Conservation (phyloP, 2,888 invertebrate species). For the Chloroclystis v-ata region DNA sequence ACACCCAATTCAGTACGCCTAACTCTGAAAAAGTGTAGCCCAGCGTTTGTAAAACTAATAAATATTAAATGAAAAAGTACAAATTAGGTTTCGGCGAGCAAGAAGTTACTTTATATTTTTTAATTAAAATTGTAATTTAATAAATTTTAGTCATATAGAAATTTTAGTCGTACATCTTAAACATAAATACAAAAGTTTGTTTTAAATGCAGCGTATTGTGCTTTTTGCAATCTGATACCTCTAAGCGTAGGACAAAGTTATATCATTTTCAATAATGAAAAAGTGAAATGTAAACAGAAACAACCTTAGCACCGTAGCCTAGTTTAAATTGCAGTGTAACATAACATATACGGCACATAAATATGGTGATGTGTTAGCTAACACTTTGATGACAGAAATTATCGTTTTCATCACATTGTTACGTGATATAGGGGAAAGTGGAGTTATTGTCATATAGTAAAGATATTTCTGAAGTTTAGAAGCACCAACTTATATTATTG, state of each 20-base stretch:
- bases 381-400: conserved; percentile 34
- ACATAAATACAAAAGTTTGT: too few relatives aligned
- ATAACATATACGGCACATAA: conserved; percentile 1
- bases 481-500: too few relatives aligned
- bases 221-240: too few relatives aligned
- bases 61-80: too few relatives aligned
- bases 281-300: conserved; percentile 39
- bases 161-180: too few relatives aligned
- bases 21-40: background rate
- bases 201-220: too few relatives aligned
- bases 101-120: too few relatives aligned
- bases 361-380: conserved; percentile 50
- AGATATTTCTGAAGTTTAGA: too few relatives aligned
- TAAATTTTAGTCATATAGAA: too few relatives aligned
- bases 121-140: too few relatives aligned
- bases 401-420: conserved; percentile 47
- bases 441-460: background rate
- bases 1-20: conserved; percentile 21
- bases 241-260: too few relatives aligned
- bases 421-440: conserved; percentile 41
- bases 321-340: conserved; percentile 44
- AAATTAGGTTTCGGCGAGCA: too few relatives aligned
- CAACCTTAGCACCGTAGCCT: conserved; percentile 70
- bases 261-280: conserved; percentile 14
- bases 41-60: background rate